phyloP scores from a whole-genome alignment of 2,113 vertebrate genomes.

The Lagopus leucura region DNA sequence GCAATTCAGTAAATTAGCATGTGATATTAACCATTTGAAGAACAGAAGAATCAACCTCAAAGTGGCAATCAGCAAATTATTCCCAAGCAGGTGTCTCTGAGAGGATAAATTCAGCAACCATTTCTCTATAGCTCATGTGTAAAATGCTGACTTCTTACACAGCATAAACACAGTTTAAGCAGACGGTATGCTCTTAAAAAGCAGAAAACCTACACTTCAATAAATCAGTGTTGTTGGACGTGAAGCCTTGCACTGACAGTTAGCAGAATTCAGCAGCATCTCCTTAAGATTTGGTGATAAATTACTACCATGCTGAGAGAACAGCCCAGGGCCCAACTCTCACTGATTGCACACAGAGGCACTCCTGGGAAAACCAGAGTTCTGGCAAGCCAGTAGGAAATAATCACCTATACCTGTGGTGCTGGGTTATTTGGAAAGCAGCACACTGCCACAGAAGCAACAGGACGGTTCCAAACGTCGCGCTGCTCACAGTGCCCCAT shows the following conservation, averaged over 20 bases:
- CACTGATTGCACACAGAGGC: constrained; percentile 15
- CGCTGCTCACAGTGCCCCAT: not conserved
- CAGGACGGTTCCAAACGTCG: rapidly evolving
- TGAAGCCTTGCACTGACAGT: constrained; percentile 29
- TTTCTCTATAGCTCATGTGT: constrained; percentile 65
- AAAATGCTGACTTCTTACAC: constrained; percentile 66
- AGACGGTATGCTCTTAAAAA: constrained; percentile 41
- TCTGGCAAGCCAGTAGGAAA: not conserved
- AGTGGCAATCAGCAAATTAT: constrained; percentile 80
- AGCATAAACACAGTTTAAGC: constrained; percentile 68
- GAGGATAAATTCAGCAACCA: constrained; percentile 63
- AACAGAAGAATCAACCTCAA: constrained; percentile 64
- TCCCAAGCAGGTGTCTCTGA: constrained; percentile 70
- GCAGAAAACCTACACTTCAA: constrained; percentile 64
- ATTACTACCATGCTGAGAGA: constrained; percentile 42
- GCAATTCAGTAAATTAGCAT: constrained; percentile 45
- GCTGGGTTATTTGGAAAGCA: not conserved
- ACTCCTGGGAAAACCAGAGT: not conserved
- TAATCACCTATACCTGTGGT: not conserved
- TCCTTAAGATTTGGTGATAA: constrained; percentile 53
- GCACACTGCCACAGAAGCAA: not conserved
- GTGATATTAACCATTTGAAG: constrained; percentile 73
- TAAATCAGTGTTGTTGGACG: constrained; percentile 55
- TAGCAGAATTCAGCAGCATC: constrained; percentile 69
- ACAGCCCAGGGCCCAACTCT: constrained; percentile 8